Base-by-base conservation (phyloP, 2,113 vertebrate species). In the Peromyscus californicus region DNA sequence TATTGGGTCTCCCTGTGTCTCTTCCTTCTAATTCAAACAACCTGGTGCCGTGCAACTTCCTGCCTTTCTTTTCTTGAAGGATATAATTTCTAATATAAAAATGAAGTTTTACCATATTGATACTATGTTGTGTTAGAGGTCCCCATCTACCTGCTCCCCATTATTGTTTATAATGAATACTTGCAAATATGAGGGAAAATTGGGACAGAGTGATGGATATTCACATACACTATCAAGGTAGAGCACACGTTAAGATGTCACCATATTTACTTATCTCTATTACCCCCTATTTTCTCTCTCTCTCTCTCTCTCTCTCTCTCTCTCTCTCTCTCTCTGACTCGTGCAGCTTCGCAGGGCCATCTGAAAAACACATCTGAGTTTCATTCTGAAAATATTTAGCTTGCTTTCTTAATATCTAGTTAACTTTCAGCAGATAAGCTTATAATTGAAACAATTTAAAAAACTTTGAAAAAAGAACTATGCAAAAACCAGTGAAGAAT, bases 131-230 rank as follows among this genome's bases (percentile, higher is more conserved):
- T 91, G 75, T 36, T n/a, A 91, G 70, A 89, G 54, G 36, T 82
- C 16, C 91, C 26, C 42, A 33, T 80, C 45, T 93, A 4, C 11
- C 19, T 84, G 42, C 31, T 0, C 7, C 11, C 42, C 59, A 26
- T 16, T 48, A 5, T 39, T 54, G 80, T 83, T 96, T 65, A 74
- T 90, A 69, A 63, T 83, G 57, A 78, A 54, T 90, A 69, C 11
- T 94, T 93, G 33, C n/a, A 94, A 70, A 82, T 89, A 79, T 33
- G 67, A 36, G n/a, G 36, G 85, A 91, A 88, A 61, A 72, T 65
- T 78, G n/a, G 80, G 65, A 76, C 57, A 26, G 8, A n/a, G 6
- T 61, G 33, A 48, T 45, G 31, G 51, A 22, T 82, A 74, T 48
- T n/a, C 31, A 70, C 31, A 57, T 90, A 48, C 57, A 13, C 8